phyloP scores from a whole-genome alignment of 1,140 invertebrate genomes.

The Capitella teleta region DNA sequence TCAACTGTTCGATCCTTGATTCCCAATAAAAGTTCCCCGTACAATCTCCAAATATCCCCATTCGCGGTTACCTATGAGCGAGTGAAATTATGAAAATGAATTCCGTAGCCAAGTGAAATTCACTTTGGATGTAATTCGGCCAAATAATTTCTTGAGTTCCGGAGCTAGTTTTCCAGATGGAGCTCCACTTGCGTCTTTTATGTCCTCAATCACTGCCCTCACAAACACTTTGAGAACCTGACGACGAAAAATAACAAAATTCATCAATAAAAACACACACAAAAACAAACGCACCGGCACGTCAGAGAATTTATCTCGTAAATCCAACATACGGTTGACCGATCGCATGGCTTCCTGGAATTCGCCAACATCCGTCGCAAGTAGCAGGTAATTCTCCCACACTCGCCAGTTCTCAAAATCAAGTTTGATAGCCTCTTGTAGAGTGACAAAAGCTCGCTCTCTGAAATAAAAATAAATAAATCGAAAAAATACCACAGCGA shows the following conservation, averaged over 20 bases:
- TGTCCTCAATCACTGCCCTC: conserved; percentile 55
- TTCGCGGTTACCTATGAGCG: too few species aligned
- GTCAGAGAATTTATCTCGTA: conserved; percentile 70
- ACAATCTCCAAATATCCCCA: too few species aligned
- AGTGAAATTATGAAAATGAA: too few species aligned
- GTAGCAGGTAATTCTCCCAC: conserved; percentile 70
- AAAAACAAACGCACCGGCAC: conserved; percentile 42
- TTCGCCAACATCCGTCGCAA: conserved; percentile 38
- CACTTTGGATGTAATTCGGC: conserved; percentile 56
- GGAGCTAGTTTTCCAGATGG: conserved; percentile 45
- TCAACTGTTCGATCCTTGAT: background rate
- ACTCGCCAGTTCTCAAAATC: conserved; percentile 93
- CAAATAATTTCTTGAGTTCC: conserved; percentile 64
- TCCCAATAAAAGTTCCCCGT: too few species aligned
- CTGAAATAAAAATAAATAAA: conserved; percentile 15
- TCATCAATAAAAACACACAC: background rate
- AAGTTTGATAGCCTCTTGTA: conserved; percentile 77
- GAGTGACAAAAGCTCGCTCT: conserved; percentile 52
- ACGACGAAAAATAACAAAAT: conserved; percentile 2
- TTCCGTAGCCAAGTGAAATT: too few species aligned
- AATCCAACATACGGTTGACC: conserved; percentile 68
- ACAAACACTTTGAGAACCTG: conserved; percentile 62
- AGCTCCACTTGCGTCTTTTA: conserved; percentile 49
- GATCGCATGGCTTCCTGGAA: conserved; percentile 61
- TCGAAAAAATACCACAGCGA: background rate